A percentile compares a stretch with the other conserved stretches of the same genome.
Evolutionary conservation across 64 coral and sea anemone species (phyloP).

Genomic region (Platygyra sinensis): DNA sequence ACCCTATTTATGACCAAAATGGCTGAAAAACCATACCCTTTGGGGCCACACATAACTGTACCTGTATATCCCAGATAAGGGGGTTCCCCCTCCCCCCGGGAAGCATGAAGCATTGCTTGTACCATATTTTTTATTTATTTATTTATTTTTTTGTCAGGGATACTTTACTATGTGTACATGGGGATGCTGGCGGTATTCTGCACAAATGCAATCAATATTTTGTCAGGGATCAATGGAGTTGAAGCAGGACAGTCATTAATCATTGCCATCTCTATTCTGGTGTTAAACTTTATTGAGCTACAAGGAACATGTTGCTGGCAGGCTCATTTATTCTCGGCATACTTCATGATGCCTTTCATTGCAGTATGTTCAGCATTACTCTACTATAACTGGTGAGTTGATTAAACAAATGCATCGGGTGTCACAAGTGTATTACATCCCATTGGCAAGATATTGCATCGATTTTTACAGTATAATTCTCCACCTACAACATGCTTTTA

Average conservation of each 20-base stretch:
- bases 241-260: constrained; percentile 92
- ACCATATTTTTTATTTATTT: too few relatives aligned
- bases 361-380: constrained; percentile 87
- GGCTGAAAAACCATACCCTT: too few relatives aligned
- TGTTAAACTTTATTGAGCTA: constrained; percentile 81
- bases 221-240: constrained; percentile 96
- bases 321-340: constrained; percentile 90
- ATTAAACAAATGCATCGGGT: not conserved
- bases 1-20: too few relatives aligned
- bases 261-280: constrained; percentile 83
- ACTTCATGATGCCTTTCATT: constrained; percentile 93
- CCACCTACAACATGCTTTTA: too few relatives aligned
- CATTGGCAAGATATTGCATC: too few relatives aligned
- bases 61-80: too few relatives aligned
- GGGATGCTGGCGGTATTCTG: constrained; percentile 99
- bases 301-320: constrained; percentile 92
- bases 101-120: too few relatives aligned
- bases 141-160: constrained; percentile 54
- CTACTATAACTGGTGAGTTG: constrained; percentile 91
- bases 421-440: too few relatives aligned
- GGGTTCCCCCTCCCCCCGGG: too few relatives aligned
- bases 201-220: constrained; percentile 97
- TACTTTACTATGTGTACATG: constrained; percentile 97
- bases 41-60: too few relatives aligned
- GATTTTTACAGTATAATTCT: too few relatives aligned